Percentiles rank a stretch among this genome's conserved stretches.
These are phyloP conservation scores for Lasiurus borealis DNA, from an alignment of 2,113 vertebrate species.

Conservation along the genomic window DNA sequence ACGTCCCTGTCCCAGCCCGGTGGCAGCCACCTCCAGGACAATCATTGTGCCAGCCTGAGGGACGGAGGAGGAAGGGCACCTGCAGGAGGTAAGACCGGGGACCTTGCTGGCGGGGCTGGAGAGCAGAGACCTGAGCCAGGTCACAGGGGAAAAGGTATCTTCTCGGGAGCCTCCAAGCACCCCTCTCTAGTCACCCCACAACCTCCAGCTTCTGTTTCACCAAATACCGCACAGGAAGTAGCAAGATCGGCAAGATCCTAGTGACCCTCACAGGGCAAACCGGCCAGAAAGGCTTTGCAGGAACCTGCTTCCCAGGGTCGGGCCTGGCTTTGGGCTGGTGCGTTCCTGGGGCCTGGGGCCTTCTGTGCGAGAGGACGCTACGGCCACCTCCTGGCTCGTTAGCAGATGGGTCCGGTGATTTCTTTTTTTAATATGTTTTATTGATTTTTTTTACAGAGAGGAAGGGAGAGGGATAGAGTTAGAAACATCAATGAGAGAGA, in stretches of 20 bases:
- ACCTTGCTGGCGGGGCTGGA: background rate
- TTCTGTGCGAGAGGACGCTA: background rate
- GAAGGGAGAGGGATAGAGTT: too few species aligned
- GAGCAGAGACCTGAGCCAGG: background rate
- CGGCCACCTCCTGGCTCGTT: background rate
- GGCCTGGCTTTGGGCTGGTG: background rate
- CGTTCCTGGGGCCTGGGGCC: background rate
- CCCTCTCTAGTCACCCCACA: background rate
- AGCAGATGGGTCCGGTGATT: constrained; percentile 15
- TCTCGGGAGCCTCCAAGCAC: background rate
- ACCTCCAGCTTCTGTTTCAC: background rate
- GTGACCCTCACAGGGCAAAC: background rate
- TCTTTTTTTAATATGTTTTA: background rate
- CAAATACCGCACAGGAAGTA: background rate
- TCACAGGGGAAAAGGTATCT: background rate
- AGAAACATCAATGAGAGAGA: too few species aligned
- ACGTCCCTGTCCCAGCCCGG: constrained; percentile 4
- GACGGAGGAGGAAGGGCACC: background rate
- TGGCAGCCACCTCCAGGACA: background rate
- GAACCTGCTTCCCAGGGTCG: background rate
- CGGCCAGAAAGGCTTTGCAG: background rate
- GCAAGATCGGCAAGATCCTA: background rate
- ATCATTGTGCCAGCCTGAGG: background rate
- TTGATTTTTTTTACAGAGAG: too few species aligned
- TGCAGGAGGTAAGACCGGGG: constrained; percentile 67